phyloP scores from a whole-genome alignment of 2,888 invertebrate genomes.

The Oxyteleia sp. region DNA sequence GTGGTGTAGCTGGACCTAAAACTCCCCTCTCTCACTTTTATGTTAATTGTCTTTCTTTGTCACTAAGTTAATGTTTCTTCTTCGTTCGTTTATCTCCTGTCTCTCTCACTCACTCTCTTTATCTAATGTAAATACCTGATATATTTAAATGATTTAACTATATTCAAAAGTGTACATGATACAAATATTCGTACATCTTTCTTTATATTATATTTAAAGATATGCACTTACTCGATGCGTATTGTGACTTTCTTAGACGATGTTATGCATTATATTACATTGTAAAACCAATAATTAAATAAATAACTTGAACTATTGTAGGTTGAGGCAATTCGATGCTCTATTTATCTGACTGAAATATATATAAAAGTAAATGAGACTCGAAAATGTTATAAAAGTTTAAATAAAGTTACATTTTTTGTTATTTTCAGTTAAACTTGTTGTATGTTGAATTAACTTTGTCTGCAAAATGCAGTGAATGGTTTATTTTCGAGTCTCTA shows the following conservation, averaged over 20 bases:
- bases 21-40: constrained; percentile 80
- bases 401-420: no score
- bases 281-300: constrained; percentile 44
- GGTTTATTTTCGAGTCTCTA: constrained; percentile 54
- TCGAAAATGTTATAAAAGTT: constrained; percentile 28
- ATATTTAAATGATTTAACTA: constrained; percentile 38
- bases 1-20: constrained; percentile 87
- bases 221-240: constrained; percentile 54
- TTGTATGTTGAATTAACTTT: no score
- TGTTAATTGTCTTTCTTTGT: constrained; percentile 70
- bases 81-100: constrained; percentile 71
- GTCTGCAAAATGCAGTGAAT: neutral
- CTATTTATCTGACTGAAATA: neutral
- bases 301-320: constrained; percentile 3
- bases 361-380: constrained; percentile 19
- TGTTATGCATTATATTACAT: constrained; percentile 52
- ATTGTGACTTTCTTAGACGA: constrained; percentile 71
- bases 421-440: no score
- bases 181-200: constrained; percentile 32
- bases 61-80: constrained; percentile 77
- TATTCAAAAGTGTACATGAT: constrained; percentile 31
- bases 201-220: constrained; percentile 58
- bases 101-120: constrained; percentile 62
- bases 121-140: constrained; percentile 64
- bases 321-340: neutral